phyloP scores from a whole-genome alignment of 1,140 invertebrate genomes.

The Hydropsyche tenuis region DNA sequence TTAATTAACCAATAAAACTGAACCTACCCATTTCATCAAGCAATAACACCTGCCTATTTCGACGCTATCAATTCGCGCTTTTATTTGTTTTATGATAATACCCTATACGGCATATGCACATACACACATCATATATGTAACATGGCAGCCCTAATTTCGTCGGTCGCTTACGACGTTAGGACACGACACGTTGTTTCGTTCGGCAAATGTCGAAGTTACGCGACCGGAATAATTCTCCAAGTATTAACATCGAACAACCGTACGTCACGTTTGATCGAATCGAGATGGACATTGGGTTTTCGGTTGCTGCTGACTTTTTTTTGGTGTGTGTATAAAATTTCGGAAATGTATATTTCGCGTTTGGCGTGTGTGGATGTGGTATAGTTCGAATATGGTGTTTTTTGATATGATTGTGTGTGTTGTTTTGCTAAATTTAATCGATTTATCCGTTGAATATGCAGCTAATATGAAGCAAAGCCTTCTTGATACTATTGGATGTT shows the following conservation, averaged over 20 bases:
- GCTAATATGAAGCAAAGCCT: no score
- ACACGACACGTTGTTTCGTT: background rate
- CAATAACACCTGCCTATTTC: no score
- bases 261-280: conserved; percentile 36
- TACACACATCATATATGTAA: background rate
- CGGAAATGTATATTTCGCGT: background rate
- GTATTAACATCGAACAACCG: conserved; percentile 47
- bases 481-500: no score
- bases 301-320: background rate
- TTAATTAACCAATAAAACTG: no score
- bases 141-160: background rate
- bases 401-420: background rate
- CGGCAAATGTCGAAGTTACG: conserved; percentile 36
- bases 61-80: background rate
- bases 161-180: background rate
- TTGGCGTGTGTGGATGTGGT: background rate
- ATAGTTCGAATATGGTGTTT: background rate
- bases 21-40: no score
- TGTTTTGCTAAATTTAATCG: background rate
- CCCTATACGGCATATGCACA: background rate
- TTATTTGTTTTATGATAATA: background rate
- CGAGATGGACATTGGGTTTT: background rate
- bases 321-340: background rate
- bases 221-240: conserved; percentile 43
- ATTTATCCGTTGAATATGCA: background rate